A percentile compares a stretch with the other conserved stretches of the same genome.
Evolutionary conservation across 2,113 vertebrate genomes (phyloP).

Genomic region (Bostrychus sinensis): DNA sequence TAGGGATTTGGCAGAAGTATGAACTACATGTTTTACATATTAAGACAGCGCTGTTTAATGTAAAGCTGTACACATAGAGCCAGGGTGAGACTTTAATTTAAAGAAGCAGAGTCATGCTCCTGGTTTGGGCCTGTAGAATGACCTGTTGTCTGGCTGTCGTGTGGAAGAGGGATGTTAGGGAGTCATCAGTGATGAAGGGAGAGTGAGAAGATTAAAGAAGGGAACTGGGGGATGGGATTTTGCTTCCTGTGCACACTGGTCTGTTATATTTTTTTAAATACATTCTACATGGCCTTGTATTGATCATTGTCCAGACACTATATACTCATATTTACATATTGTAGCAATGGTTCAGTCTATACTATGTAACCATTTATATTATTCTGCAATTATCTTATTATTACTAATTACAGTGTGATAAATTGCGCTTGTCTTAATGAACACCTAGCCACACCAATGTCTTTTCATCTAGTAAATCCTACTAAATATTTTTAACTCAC

Average conservation of each 20-base stretch:
- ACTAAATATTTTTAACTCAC: not conserved
- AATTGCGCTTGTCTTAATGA: not conserved
- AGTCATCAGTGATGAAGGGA: slow-evolving; percentile 59
- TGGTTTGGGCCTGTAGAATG: slow-evolving; percentile 48
- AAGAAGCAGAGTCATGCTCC: slow-evolving; percentile 56
- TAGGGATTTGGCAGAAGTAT: slow-evolving; percentile 18
- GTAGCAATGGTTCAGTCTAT: not conserved
- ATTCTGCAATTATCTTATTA: not conserved
- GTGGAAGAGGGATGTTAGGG: slow-evolving; percentile 52
- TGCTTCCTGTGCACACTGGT: slow-evolving; percentile 38
- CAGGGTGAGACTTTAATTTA: slow-evolving; percentile 23
- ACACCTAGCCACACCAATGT: not conserved
- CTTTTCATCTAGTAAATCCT: not conserved
- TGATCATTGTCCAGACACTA: slow-evolving; percentile 22
- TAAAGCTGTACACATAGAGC: not conserved
- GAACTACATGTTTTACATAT: slow-evolving; percentile 19
- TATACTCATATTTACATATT: not conserved
- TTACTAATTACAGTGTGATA: not conserved
- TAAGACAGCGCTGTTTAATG: slow-evolving; percentile 23
- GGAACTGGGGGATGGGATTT: slow-evolving; percentile 64
- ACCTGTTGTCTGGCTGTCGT: slow-evolving; percentile 66
- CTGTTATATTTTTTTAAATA: slow-evolving; percentile 32
- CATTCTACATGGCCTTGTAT: slow-evolving; percentile 15
- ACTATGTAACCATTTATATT: not conserved
- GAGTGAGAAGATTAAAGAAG: slow-evolving; percentile 49